Evolutionary conservation across 2,113 vertebrate genomes (phyloP).

Genomic region (Tragulus kanchil): DNA sequence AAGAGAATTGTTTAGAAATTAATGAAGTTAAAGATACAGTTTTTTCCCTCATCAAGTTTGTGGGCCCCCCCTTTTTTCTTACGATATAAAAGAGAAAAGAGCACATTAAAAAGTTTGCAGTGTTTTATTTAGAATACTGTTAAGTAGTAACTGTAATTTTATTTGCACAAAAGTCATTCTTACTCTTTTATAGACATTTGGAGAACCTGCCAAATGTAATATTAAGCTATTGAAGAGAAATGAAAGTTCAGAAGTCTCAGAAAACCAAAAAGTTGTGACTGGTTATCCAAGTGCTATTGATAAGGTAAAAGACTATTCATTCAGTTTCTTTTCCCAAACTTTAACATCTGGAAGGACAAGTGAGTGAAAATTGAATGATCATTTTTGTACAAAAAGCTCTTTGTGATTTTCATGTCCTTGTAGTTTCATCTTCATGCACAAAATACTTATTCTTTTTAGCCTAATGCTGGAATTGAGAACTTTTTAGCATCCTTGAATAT

Average conservation of each 20-base stretch:
- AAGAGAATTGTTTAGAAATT: conserved; percentile 44
- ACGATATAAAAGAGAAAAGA: conserved; percentile 8
- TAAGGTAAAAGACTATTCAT: conserved; percentile 82
- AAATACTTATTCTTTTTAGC: conserved; percentile 84
- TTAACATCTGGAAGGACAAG: not conserved
- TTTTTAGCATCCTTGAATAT: conserved; percentile 94
- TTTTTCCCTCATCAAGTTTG: conserved; percentile 28
- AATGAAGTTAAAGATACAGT: not conserved
- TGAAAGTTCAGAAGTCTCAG: conserved; percentile 81
- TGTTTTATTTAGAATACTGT: conserved; percentile 43
- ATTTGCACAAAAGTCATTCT: conserved; percentile 59
- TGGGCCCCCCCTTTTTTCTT: not conserved
- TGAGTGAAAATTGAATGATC: conserved; percentile 18
- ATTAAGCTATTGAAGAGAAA: conserved; percentile 89
- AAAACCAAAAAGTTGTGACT: conserved; percentile 79
- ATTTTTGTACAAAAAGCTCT: conserved; percentile 53
- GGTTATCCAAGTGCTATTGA: conserved; percentile 72
- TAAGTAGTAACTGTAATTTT: not conserved
- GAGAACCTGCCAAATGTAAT: conserved; percentile 83
- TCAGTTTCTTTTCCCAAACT: conserved; percentile 48
- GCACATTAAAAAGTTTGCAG: not conserved
- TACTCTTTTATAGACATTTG: conserved; percentile 85
- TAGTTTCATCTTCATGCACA: conserved; percentile 27
- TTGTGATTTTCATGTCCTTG: not conserved
- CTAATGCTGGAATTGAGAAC: conserved; percentile 92